Conservation (phyloP, 2,797 vertebrate species). For the Halcyon chelicuti region DNA sequence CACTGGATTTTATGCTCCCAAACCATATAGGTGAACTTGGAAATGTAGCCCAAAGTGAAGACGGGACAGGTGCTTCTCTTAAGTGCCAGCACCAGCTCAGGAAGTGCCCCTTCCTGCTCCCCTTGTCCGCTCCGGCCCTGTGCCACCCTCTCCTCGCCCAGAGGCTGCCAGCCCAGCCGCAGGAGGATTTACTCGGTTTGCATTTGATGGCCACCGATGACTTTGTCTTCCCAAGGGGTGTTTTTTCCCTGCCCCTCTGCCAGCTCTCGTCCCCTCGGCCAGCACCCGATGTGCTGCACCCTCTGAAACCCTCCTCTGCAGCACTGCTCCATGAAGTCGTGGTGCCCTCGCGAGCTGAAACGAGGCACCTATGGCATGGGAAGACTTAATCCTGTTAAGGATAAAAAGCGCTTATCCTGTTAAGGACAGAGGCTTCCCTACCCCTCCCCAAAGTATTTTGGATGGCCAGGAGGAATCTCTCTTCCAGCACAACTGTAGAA, state of each 20-base stretch:
- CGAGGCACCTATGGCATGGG: background rate
- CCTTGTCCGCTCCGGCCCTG: background rate
- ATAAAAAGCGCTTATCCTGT: background rate
- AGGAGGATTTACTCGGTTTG: background rate
- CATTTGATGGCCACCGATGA: background rate
- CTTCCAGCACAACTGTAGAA: background rate
- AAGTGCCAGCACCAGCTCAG: background rate
- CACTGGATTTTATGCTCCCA: background rate
- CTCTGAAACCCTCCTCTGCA: background rate
- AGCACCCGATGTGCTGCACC: background rate
- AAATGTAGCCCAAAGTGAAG: background rate
- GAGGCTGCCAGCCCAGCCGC: background rate
- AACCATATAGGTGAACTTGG: background rate
- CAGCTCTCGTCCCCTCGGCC: background rate
- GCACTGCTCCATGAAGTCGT: rapidly evolving
- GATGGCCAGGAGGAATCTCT: background rate
- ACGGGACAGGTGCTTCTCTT: background rate
- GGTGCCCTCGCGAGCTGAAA: background rate
- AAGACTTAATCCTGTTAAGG: background rate
- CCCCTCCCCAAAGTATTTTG: background rate
- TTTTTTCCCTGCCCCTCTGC: background rate
- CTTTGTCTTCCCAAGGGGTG: background rate
- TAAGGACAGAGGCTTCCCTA: background rate
- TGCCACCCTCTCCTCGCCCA: rapidly evolving
- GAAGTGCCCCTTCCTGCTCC: background rate